Evolutionary conservation across 1,140 invertebrate species (phyloP), one percentile per base, ranked within the genome.

Genomic region (Drosophila teissieri): DNA sequence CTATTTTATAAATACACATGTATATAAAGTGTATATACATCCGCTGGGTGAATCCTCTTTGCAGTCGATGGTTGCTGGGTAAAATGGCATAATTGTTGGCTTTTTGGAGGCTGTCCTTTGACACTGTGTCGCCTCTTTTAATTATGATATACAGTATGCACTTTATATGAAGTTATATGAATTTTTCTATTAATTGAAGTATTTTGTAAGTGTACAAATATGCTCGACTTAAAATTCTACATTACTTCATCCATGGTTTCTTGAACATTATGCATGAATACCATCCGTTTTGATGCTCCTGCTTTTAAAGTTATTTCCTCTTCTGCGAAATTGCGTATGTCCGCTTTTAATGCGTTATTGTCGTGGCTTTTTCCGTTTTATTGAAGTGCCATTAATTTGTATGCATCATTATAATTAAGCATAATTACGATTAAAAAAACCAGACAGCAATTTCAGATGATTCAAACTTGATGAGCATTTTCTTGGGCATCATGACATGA

Each of bases 361-460:
- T 54, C 22, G 39, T 17, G 49, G 55, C 34, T 46, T 24, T 65
- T 34, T 70, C 57, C 36, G 58, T 58, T 68, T 86, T 82, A 86
- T 86, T 88, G 75, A 79, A 86, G 78, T 88, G 75, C 54, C 82
- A 86, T 86, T 86, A 86, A 86, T 88, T 86, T 88, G 82, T 88
- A 76, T 88, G 82, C 82, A 88, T 79, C 82, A 86, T 82, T 80
- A 88, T 82, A 88, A 88, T 88, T 86, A 82, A 58, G 67, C 57
- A 82, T 82, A 73, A 86, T 88, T 88, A 68, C 85, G 58, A 76
- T 65, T 81, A 70, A 86, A 85, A 65, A 34, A 17, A 17, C 22
- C 46, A 69, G 62, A 77, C 44, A 54, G 51, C 73, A 73, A 68
- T 84, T 84, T 65, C 56, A 24, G 60, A 40, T 44, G 22, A 42